Conservation (phyloP, 2,797 vertebrate genomes). For the Anableps anableps region DNA sequence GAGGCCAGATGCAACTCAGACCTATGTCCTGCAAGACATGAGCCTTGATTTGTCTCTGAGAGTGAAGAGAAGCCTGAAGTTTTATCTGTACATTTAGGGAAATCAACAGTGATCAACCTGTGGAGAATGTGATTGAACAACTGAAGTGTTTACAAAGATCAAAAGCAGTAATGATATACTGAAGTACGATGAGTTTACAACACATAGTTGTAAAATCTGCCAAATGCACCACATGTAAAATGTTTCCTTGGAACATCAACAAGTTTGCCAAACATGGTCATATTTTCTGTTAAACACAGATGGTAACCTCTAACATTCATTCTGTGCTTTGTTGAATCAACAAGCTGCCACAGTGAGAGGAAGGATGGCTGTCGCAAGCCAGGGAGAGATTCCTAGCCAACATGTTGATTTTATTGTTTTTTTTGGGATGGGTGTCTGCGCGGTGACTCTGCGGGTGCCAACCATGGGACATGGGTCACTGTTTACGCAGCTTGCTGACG, state of each 20-base stretch:
- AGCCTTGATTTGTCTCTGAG: neutral
- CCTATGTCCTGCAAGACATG: too few species aligned
- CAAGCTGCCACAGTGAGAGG: slow-evolving; percentile 25
- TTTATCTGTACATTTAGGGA: neutral
- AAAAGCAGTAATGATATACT: neutral
- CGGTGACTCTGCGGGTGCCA: slow-evolving; percentile 16
- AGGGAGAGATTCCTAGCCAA: neutral
- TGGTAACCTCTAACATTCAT: neutral
- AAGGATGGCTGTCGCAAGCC: slow-evolving; percentile 22
- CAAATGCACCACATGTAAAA: slow-evolving; percentile 13
- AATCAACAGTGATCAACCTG: slow-evolving; percentile 1
- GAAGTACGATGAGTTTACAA: neutral
- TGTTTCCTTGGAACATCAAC: slow-evolving; percentile 14
- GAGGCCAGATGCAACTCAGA: neutral
- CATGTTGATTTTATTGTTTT: slow-evolving; percentile 48
- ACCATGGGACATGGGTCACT: slow-evolving; percentile 51
- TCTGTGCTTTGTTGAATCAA: slow-evolving; percentile 33
- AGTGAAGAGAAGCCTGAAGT: neutral
- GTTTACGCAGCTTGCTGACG: slow-evolving; percentile 52
- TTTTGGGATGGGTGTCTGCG: slow-evolving; percentile 33
- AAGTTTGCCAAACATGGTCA: slow-evolving; percentile 6
- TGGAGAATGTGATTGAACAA: neutral
- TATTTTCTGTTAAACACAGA: slow-evolving; percentile 5
- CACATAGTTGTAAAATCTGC: slow-evolving; percentile 12
- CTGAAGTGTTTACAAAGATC: neutral